Evolutionary conservation across 2,113 vertebrate species (phyloP).

Genomic region (Aptenodytes patagonicus): DNA sequence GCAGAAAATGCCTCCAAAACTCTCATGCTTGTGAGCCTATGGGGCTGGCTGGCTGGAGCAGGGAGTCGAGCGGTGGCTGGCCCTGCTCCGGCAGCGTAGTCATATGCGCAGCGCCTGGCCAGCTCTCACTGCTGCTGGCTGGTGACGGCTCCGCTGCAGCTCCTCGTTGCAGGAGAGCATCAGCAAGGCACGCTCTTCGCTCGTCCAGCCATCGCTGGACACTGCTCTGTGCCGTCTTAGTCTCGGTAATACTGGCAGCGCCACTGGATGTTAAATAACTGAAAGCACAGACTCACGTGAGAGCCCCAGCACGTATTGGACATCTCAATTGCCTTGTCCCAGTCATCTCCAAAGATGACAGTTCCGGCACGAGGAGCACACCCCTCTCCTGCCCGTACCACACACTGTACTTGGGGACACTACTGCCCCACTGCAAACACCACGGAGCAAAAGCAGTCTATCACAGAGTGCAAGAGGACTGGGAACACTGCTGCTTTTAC

Average conservation of each 20-base stretch:
- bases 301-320: accelerated
- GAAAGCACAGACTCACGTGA: background rate
- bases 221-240: background rate
- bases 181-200: background rate
- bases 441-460: accelerated
- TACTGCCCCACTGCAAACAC: background rate
- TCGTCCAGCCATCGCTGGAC: background rate
- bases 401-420: accelerated
- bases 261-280: background rate
- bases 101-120: accelerated
- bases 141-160: background rate
- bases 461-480: background rate
- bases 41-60: background rate
- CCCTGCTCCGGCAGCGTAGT: background rate
- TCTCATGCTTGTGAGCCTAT: background rate
- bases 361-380: background rate
- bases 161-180: background rate
- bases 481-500: accelerated
- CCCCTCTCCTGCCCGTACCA: background rate
- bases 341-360: background rate
- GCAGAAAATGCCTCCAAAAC: background rate
- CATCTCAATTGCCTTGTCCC: background rate
- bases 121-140: background rate
- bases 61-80: background rate
- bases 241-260: background rate